These are phyloP conservation scores for Climacteris rufus DNA, from an alignment of 2,113 vertebrate species.

Conservation along the genomic window DNA sequence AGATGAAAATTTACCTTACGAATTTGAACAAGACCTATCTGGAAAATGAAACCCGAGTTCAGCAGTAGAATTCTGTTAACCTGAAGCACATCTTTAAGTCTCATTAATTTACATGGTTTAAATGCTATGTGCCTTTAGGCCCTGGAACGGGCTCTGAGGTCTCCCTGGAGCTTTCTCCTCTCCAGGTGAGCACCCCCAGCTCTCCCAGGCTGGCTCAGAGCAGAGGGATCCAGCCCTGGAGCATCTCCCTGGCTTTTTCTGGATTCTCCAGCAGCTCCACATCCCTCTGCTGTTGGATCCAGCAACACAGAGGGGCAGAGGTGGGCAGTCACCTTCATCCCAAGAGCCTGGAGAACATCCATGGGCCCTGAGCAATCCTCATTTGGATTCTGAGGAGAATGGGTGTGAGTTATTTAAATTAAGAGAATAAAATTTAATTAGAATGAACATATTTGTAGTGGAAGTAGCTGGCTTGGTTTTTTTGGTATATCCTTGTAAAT, in stretches of 20 bases:
- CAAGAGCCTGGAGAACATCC: background rate
- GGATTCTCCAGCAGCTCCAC: background rate
- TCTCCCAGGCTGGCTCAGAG: background rate
- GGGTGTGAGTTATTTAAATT: background rate
- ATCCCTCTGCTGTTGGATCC: background rate
- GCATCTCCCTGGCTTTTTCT: fast-evolving
- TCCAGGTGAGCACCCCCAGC: background rate
- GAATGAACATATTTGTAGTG: background rate
- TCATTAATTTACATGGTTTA: background rate
- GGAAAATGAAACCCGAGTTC: background rate
- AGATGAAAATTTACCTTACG: background rate
- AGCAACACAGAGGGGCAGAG: background rate
- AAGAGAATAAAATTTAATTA: background rate
- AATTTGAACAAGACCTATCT: background rate
- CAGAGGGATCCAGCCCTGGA: background rate
- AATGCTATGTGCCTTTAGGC: background rate
- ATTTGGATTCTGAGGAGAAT: background rate
- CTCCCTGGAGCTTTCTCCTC: background rate
- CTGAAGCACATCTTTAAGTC: background rate
- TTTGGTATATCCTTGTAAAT: background rate
- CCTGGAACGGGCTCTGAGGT: background rate
- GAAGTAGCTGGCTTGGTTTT: background rate
- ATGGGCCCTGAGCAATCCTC: background rate
- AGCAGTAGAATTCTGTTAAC: background rate
- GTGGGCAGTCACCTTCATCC: background rate